phyloP scores from a whole-genome alignment of 1,140 invertebrate species.

The Neocloeon triangulifer region DNA sequence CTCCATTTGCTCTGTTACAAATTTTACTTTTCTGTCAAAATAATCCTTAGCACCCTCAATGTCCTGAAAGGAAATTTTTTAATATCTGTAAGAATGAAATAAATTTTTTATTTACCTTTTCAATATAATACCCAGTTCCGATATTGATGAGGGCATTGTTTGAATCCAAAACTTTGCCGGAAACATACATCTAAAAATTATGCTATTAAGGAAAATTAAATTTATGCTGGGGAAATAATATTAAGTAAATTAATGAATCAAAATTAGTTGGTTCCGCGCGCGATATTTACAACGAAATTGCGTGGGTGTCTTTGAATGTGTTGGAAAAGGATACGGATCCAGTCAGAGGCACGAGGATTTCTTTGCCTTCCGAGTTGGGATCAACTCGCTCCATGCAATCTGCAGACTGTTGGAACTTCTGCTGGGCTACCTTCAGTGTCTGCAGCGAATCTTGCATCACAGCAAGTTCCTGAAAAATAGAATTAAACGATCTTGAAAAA shows the following conservation, averaged over 20 bases:
- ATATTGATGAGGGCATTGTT: constrained; percentile 77
- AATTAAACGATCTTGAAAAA: no score
- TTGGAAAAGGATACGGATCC: constrained; percentile 46
- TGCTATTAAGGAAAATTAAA: constrained; percentile 7
- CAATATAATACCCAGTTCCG: constrained; percentile 87
- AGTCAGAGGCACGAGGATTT: constrained; percentile 75
- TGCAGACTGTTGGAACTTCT: constrained; percentile 69
- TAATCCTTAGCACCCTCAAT: constrained; percentile 67
- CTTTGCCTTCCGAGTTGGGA: constrained; percentile 45
- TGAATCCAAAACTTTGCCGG: constrained; percentile 58
- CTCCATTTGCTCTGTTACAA: constrained; percentile 83
- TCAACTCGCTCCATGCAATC: constrained; percentile 62
- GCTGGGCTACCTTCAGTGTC: constrained; percentile 71
- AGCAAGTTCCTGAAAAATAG: constrained; percentile 54
- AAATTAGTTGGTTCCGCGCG: no score
- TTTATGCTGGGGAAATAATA: no score
- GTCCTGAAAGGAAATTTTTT: constrained; percentile 25
- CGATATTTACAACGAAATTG: no score
- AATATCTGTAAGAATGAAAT: constrained; percentile 1
- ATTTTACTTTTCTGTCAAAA: constrained; percentile 74
- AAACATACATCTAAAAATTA: constrained; percentile 67
- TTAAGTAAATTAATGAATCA: no score
- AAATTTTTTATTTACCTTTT: constrained; percentile 54
- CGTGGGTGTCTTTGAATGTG: no score
- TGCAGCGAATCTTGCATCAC: constrained; percentile 72